Evolutionary conservation across 2,113 vertebrate species (phyloP).

Genomic region (Euleptes europaea): DNA sequence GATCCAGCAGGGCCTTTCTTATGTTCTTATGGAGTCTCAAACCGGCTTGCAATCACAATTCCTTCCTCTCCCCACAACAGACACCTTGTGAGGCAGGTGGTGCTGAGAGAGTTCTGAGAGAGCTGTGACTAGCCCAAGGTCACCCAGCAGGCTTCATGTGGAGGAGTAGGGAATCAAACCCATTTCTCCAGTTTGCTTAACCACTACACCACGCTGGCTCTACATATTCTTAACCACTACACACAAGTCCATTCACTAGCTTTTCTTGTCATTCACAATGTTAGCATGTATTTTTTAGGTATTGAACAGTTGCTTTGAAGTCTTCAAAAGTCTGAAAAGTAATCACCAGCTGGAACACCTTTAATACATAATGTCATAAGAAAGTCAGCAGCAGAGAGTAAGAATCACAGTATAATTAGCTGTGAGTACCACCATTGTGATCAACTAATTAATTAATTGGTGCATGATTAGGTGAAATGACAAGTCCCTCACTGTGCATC

Average conservation of each 20-base stretch:
- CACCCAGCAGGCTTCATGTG: too few species aligned
- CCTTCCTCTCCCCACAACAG: too few species aligned
- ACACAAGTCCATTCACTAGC: not conserved
- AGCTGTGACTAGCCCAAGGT: too few species aligned
- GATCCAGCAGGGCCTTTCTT: too few species aligned
- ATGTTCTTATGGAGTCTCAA: too few species aligned
- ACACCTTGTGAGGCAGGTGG: too few species aligned
- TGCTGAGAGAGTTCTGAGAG: too few species aligned
- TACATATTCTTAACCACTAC: too few species aligned
- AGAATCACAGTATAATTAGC: not conserved
- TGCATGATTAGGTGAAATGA: not conserved
- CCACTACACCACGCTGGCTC: too few species aligned
- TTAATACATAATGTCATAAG: not conserved
- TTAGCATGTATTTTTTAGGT: not conserved
- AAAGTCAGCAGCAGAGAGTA: not conserved
- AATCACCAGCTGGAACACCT: not conserved
- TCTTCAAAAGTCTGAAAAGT: not conserved
- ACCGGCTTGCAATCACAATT: too few species aligned
- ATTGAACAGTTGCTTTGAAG: not conserved
- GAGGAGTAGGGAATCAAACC: too few species aligned
- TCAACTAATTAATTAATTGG: not conserved
- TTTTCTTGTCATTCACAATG: not conserved
- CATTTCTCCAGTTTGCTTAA: too few species aligned
- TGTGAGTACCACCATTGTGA: not conserved
- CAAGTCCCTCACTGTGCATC: not conserved